These are phyloP conservation scores for Darevskia mixta DNA, from an alignment of 2,797 vertebrate species.

Conservation along the genomic window DNA sequence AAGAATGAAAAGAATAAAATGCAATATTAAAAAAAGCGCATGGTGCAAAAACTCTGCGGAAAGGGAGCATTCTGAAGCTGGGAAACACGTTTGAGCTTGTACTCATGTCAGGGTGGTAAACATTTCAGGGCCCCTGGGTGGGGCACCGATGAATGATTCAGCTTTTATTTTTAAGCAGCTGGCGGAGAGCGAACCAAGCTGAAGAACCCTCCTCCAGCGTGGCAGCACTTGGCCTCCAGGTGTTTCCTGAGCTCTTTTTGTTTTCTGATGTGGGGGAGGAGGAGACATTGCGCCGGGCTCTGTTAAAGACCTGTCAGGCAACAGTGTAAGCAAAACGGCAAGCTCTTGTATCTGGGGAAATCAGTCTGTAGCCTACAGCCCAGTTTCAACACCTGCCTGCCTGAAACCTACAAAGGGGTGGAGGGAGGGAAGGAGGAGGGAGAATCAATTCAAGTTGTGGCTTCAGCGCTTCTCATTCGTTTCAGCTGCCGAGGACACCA, in stretches of 20 bases:
- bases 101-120: neutral
- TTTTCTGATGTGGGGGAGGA: slow-evolving; percentile 32
- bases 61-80: neutral
- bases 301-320: slow-evolving; percentile 60
- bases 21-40: neutral
- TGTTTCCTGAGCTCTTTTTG: slow-evolving; percentile 74
- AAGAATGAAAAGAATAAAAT: neutral
- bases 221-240: slow-evolving; percentile 67
- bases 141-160: slow-evolving; percentile 44
- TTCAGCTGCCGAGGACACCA: neutral
- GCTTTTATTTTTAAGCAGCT: slow-evolving; percentile 56
- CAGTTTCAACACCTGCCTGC: slow-evolving; percentile 66
- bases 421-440: neutral
- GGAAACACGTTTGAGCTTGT: neutral
- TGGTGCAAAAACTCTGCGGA: neutral
- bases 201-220: slow-evolving; percentile 3
- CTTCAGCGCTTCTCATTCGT: neutral
- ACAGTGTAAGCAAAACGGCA: neutral
- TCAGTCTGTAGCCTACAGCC: slow-evolving; percentile 40
- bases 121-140: slow-evolving; percentile 27
- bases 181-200: slow-evolving; percentile 45
- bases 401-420: slow-evolving; percentile 32
- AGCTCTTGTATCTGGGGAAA: slow-evolving; percentile 69
- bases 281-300: slow-evolving; percentile 33
- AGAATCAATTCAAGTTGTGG: neutral